Evolutionary conservation across 2,113 vertebrate species (phyloP).

Genomic region (Micronycteris hirsuta): DNA sequence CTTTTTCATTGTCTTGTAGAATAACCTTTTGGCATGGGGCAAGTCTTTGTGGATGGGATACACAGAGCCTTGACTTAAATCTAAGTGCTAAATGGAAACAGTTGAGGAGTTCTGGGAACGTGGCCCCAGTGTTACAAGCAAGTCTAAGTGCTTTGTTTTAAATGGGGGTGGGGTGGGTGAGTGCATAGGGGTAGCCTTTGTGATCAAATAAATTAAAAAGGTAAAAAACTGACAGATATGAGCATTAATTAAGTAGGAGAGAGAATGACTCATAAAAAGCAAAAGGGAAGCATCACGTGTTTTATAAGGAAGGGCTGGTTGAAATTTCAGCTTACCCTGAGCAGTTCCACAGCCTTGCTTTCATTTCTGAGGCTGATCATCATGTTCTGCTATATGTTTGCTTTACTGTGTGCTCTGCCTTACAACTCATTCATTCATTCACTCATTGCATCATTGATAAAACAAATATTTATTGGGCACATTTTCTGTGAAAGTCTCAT

Average conservation of each 20-base stretch:
- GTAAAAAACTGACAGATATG: not conserved
- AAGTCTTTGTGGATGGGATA: slow-evolving; percentile 41
- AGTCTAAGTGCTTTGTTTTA: not conserved
- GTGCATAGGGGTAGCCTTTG: not conserved
- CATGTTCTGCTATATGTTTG: not conserved
- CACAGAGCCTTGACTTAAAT: slow-evolving; percentile 54
- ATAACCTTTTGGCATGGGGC: slow-evolving; percentile 39
- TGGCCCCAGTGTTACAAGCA: slow-evolving; percentile 36
- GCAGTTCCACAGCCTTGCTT: not conserved
- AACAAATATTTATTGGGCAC: not conserved
- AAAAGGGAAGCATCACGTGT: not conserved
- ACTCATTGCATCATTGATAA: not conserved
- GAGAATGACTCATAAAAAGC: not conserved
- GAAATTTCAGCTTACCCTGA: not conserved
- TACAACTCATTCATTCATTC: not conserved
- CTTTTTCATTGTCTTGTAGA: slow-evolving; percentile 55
- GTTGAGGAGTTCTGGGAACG: not conserved
- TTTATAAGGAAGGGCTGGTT: not conserved
- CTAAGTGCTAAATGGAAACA: slow-evolving; percentile 38
- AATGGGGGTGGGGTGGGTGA: not conserved
- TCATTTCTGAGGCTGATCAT: not conserved
- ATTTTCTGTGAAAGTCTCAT: not conserved
- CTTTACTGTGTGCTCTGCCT: not conserved
- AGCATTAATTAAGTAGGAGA: not conserved
- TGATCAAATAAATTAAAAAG: not conserved